These are phyloP conservation scores for Zelleria hepariella DNA, from an alignment of 2,888 invertebrate genomes.

Conservation along the genomic window DNA sequence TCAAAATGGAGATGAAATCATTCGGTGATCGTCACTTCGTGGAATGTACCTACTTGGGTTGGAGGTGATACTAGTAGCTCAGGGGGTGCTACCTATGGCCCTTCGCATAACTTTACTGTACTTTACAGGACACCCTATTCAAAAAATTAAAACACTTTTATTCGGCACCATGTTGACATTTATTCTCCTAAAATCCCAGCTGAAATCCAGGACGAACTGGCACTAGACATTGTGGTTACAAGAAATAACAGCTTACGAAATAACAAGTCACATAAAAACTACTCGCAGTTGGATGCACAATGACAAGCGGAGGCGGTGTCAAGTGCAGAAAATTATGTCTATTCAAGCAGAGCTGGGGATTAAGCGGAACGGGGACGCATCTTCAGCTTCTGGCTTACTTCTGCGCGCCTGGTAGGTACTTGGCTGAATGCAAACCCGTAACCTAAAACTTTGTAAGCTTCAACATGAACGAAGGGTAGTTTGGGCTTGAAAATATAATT, in stretches of 20 bases:
- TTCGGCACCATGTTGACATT: no score
- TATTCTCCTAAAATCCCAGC: not conserved
- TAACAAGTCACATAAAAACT: conserved; percentile 48
- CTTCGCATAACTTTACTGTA: no score
- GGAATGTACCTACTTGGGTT: no score
- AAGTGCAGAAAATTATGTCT: conserved; percentile 70
- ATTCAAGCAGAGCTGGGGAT: conserved; percentile 61
- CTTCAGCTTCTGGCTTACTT: conserved; percentile 31
- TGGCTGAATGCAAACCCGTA: not conserved
- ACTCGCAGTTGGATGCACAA: conserved; percentile 38
- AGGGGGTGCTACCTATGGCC: no score
- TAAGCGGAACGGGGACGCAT: conserved; percentile 61
- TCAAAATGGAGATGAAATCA: no score
- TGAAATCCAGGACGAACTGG: not conserved
- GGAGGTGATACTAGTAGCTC: no score
- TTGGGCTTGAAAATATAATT: not conserved
- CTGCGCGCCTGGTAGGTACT: not conserved
- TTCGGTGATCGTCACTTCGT: no score
- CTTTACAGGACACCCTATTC: no score
- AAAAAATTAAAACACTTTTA: no score
- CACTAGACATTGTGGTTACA: conserved; percentile 8
- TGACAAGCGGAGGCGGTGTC: conserved; percentile 59
- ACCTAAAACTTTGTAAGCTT: not conserved
- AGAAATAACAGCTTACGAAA: conserved; percentile 13
- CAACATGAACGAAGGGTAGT: not conserved